Evolutionary conservation across 1,140 invertebrate species (phyloP).

Genomic region (Radopholus similis): DNA sequence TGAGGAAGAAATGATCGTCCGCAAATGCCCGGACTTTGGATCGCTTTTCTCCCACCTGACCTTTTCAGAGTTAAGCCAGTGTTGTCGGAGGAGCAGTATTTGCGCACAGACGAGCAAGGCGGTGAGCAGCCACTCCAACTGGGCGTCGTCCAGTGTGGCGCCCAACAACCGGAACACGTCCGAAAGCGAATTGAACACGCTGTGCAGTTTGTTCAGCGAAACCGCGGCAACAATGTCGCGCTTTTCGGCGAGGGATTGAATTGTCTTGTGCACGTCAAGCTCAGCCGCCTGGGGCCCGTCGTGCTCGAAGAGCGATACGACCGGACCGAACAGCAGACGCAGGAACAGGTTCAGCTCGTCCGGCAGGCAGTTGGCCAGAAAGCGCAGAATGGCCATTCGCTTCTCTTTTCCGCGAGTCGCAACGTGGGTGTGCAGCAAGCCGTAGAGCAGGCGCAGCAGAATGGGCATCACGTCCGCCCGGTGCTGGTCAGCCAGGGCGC

Average conservation of each 20-base stretch:
- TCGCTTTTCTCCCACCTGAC: no score
- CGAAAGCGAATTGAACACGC: background rate
- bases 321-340: conserved; percentile 3
- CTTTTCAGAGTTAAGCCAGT: no score
- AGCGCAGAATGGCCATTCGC: conserved; percentile 15
- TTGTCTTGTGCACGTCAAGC: background rate
- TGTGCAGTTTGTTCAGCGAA: conserved; percentile 18
- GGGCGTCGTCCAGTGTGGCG: conserved; percentile 9
- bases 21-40: no score
- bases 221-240: background rate
- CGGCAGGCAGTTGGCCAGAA: conserved; percentile 16
- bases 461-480: conserved; percentile 14
- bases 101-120: background rate
- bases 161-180: conserved; percentile 13
- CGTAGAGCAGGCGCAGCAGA: conserved; percentile 18
- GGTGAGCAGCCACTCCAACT: conserved; percentile 3
- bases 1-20: no score
- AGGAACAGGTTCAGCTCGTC: conserved; percentile 16
- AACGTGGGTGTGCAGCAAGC: conserved; percentile 17
- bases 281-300: no score
- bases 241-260: background rate
- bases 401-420: conserved; percentile 8
- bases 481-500: conserved; percentile 1
- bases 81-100: background rate
- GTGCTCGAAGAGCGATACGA: conserved; percentile 9